Base-by-base conservation (phyloP, 2,113 vertebrate genomes). In the Leptobrachium leishanense region DNA sequence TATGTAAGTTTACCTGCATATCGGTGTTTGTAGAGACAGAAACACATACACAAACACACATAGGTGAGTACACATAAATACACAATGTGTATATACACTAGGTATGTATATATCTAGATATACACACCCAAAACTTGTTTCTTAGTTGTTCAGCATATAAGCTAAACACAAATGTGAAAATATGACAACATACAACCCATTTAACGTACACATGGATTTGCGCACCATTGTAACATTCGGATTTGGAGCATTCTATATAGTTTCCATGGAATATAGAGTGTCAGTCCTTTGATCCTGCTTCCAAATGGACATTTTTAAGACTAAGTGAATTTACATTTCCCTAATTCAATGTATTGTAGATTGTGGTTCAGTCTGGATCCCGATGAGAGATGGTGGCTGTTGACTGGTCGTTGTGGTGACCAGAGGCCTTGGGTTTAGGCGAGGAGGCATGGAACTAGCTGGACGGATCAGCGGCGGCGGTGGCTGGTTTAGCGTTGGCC, bases 381-480 rank as follows among this genome's bases (percentile, higher is more conserved):
- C 92, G 1, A 95, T 90, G 69, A 96, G 90, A 31, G 92, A 92
- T 0, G 96, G 92, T 0, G 94, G 91, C 89, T 95, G 97, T 81
- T 90, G 92, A 78, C 88, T 84, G 0, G 92, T 83, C 6, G 84
- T 88, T 0, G 93, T 74, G 41, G 92, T 90, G 43, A 94, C 78
- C 10, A 93, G 86, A 0, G 97, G 95, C 43, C 98, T 90, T 39
- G 98, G 97, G 88, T 99, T 98, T 42, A 98, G 95, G 55, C 97
- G 96, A 2, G 98, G 98, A 0, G 97, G 97, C 88, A 95, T 85
- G 20, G 95, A 93, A 74, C 93, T 95, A 90, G 95, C 95, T n/a
- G 98, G 98, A 63, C 98, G 95, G 80, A 99, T 98, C 82, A 99
- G 95, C 0, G 97, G 93, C 0, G 93, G 98, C 0, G 97, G 98